Conservation (phyloP, 2,113 vertebrate species). For the Pseudorhombus dupliciocellatus region DNA sequence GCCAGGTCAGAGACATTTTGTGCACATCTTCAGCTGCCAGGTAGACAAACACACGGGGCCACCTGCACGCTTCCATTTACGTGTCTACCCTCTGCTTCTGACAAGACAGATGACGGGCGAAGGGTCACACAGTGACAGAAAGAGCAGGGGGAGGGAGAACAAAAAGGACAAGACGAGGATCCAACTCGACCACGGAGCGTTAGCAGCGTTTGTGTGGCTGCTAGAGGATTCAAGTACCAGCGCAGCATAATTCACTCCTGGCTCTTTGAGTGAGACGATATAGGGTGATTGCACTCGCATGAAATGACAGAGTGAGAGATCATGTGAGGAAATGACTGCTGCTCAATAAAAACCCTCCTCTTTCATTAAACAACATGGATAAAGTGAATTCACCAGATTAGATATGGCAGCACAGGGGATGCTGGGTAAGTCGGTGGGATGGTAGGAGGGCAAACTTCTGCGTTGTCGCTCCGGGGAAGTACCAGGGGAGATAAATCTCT, state of each 20-base stretch:
- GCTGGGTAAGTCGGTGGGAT: neutral
- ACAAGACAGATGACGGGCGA: constrained; percentile 32
- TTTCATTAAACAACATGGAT: neutral
- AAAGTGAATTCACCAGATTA: neutral
- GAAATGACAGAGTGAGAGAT: no score
- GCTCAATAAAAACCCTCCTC: constrained; percentile 1
- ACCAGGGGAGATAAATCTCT: neutral
- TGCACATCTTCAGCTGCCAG: neutral
- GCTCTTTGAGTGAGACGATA: constrained; percentile 29
- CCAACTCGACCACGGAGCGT: neutral
- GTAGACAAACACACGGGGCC: constrained; percentile 1
- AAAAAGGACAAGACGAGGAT: constrained; percentile 20
- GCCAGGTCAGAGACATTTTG: constrained; percentile 6
- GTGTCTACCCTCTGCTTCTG: constrained; percentile 24
- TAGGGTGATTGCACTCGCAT: constrained; percentile 20
- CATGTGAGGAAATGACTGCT: constrained; percentile 11
- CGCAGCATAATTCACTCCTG: constrained; percentile 58
- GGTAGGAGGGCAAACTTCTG: neutral
- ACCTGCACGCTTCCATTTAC: constrained; percentile 31
- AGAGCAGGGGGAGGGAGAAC: neutral
- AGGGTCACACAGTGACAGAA: constrained; percentile 10
- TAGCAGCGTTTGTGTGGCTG: constrained; percentile 46
- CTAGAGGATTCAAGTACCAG: constrained; percentile 62
- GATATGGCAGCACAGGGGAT: neutral
- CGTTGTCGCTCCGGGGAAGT: neutral